Conservation (phyloP, 30 jellyfish, hydroid and myxozoan species). For the Cassiopea andromeda region DNA sequence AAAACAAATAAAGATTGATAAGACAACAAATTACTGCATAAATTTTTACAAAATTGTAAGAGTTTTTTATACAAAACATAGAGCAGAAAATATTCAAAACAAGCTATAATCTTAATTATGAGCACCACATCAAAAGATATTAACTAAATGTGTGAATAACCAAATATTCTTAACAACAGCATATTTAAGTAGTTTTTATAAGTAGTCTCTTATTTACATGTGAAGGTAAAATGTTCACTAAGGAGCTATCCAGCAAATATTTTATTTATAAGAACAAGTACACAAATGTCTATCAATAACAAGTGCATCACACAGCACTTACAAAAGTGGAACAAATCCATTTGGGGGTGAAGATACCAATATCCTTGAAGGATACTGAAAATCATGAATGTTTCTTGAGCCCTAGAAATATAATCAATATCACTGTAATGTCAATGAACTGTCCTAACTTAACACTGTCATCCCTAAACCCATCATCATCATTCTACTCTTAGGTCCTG, state of each 20-base stretch:
- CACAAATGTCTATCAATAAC: not conserved
- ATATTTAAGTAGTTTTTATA: too few species aligned
- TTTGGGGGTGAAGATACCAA: conserved; percentile 14
- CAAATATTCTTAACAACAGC: too few species aligned
- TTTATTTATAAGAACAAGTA: not conserved
- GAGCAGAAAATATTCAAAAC: too few species aligned
- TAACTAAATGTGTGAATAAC: too few species aligned
- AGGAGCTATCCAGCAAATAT: not conserved
- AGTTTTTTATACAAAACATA: too few species aligned
- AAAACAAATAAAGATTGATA: too few species aligned
- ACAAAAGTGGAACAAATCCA: conserved; percentile 21
- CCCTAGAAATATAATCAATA: not conserved
- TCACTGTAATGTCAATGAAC: not conserved
- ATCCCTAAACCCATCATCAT: not conserved
- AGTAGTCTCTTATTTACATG: too few species aligned
- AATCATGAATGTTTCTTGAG: not conserved
- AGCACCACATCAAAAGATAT: too few species aligned
- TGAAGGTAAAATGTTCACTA: not conserved
- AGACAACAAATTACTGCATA: too few species aligned
- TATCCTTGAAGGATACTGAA: not conserved
- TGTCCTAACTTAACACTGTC: not conserved
- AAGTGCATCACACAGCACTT: not conserved
- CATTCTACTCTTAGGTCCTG: too few species aligned
- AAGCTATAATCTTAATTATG: too few species aligned
- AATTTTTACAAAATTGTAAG: too few species aligned